These are phyloP conservation scores for Beaufortia kweichowensis DNA, from an alignment of 2,113 vertebrate genomes.

Conservation along the genomic window DNA sequence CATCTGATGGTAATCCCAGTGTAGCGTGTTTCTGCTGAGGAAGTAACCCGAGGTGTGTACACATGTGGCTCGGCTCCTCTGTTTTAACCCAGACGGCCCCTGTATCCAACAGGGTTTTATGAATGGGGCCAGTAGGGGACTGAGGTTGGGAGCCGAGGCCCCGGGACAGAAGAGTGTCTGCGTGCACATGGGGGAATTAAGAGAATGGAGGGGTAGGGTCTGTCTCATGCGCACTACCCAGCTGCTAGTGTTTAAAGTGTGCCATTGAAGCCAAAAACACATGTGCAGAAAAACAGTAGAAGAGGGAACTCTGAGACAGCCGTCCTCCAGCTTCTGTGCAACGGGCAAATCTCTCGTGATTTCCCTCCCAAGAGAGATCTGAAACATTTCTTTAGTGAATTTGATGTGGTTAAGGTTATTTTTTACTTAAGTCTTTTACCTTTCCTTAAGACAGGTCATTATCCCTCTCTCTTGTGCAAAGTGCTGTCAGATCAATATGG, in stretches of 20 bases:
- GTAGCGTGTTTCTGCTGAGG: conserved; percentile 26
- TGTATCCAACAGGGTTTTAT: conserved; percentile 38
- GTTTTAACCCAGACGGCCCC: conserved; percentile 45
- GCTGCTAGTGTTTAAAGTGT: conserved; percentile 66
- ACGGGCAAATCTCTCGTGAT: conserved; percentile 10
- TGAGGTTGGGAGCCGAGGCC: conserved; percentile 47
- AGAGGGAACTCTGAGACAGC: conserved; percentile 22
- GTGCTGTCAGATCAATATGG: conserved; percentile 34
- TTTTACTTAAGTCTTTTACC: not conserved
- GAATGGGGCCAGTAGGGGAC: conserved; percentile 45
- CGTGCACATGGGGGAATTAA: conserved; percentile 61
- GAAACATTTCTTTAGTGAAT: not conserved
- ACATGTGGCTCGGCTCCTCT: conserved; percentile 48
- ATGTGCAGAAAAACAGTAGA: conserved; percentile 57
- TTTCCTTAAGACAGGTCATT: conserved; percentile 6
- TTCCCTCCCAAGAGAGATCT: not conserved
- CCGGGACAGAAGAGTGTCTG: conserved; percentile 63
- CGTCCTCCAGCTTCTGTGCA: not conserved
- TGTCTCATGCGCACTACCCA: conserved; percentile 53
- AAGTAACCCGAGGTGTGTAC: conserved; percentile 57
- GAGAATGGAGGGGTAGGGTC: conserved; percentile 60
- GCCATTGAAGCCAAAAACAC: conserved; percentile 69
- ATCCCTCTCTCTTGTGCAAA: conserved; percentile 23
- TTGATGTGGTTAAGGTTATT: not conserved
- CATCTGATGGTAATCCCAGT: conserved; percentile 33